Percentiles rank a stretch among this genome's conserved stretches.
Conservation (phyloP, 2,113 vertebrate species). For the Protobothrops mucrosquamatus region DNA sequence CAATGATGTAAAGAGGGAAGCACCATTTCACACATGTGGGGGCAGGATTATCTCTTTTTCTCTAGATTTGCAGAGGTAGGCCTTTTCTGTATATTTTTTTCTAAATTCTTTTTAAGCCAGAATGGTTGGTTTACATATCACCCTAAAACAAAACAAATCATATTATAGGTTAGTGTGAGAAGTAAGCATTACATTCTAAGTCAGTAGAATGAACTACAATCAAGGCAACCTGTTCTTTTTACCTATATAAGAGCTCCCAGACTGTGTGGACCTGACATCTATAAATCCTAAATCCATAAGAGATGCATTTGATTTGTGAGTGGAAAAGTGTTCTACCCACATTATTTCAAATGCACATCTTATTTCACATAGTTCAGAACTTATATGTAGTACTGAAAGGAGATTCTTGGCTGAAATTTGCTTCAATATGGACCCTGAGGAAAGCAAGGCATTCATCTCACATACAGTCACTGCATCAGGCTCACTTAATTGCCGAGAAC, state of each 20-base stretch:
- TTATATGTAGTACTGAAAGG: background rate
- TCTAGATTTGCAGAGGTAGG: background rate
- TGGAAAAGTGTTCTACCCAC: background rate
- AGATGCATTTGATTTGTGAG: background rate
- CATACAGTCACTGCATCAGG: background rate
- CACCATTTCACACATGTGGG: background rate
- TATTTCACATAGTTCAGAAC: background rate
- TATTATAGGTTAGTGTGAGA: background rate
- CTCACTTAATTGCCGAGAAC: background rate
- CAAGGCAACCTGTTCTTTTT: background rate
- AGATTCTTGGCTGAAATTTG: background rate
- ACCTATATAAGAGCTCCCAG: background rate
- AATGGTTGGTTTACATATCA: background rate
- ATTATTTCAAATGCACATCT: background rate
- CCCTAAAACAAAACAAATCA: background rate
- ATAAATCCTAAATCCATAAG: too few relatives aligned
- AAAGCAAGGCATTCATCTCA: background rate
- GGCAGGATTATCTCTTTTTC: background rate
- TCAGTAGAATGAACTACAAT: background rate
- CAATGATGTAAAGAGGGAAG: background rate
- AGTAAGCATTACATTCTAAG: background rate
- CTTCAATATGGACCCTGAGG: background rate
- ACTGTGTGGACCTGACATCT: background rate
- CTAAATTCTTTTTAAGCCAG: background rate
- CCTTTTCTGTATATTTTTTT: background rate